These are phyloP conservation scores for Antechinus flavipes DNA, from an alignment of 2,113 vertebrate genomes.

Conservation along the genomic window DNA sequence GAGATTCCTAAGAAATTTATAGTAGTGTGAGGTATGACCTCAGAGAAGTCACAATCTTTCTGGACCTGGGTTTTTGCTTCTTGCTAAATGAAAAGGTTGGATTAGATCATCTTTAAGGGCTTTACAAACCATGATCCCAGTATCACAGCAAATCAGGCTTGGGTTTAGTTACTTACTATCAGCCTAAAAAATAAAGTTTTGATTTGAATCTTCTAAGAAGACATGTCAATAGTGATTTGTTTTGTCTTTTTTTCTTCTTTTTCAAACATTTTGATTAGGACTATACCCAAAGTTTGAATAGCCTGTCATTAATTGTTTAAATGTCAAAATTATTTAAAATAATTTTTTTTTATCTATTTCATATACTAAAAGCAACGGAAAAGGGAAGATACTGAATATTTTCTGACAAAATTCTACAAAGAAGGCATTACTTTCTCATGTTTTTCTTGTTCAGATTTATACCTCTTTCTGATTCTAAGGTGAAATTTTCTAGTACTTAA, in stretches of 20 bases:
- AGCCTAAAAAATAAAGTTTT: not conserved
- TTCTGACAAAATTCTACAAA: constrained; percentile 2
- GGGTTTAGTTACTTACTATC: constrained; percentile 52
- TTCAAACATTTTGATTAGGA: constrained; percentile 86
- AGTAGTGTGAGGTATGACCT: not conserved
- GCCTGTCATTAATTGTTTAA: constrained; percentile 88
- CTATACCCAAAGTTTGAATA: constrained; percentile 88
- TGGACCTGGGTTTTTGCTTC: not conserved
- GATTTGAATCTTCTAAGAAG: constrained; percentile 77
- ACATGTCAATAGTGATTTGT: constrained; percentile 67
- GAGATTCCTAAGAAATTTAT: not conserved
- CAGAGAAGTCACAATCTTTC: accelerated
- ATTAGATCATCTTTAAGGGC: not conserved
- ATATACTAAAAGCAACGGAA: constrained; percentile 81
- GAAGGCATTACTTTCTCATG: not conserved
- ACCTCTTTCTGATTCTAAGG: accelerated
- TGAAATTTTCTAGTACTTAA: not conserved
- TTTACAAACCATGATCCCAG: constrained; percentile 59
- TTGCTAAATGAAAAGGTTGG: not conserved
- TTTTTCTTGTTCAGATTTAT: not conserved
- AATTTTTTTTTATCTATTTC: constrained; percentile 85
- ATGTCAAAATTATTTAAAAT: constrained; percentile 86
- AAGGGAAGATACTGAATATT: constrained; percentile 31
- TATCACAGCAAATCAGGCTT: constrained; percentile 67
- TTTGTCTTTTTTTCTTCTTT: constrained; percentile 82